Evolutionary conservation across 2,888 invertebrate genomes (phyloP).

Genomic region (Nemurella pictetii): DNA sequence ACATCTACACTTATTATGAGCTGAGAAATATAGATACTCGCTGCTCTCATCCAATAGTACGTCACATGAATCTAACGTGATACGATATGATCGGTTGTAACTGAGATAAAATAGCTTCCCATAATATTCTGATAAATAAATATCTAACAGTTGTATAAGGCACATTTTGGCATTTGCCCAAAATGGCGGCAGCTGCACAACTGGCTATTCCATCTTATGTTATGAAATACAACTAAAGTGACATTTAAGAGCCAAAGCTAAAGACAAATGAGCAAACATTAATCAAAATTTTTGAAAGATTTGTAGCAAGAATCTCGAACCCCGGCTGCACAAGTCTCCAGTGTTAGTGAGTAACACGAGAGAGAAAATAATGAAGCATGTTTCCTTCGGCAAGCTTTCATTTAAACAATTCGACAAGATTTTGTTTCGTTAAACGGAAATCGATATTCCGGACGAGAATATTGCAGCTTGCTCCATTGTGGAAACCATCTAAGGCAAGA

Average conservation of each 20-base stretch:
- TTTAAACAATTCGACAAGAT: not conserved
- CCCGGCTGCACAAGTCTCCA: not conserved
- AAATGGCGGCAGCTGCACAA: conserved; percentile 32
- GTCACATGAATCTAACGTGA: conserved; percentile 10
- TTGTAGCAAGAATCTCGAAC: conserved; percentile 23
- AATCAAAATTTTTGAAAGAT: conserved; percentile 35
- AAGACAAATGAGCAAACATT: conserved; percentile 39
- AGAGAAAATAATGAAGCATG: not conserved
- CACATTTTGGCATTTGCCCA: conserved; percentile 16
- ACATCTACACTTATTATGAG: not conserved
- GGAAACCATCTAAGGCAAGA: not conserved
- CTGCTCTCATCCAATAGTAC: not conserved
- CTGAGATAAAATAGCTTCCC: not conserved
- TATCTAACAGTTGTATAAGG: conserved; percentile 13
- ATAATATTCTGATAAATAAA: conserved; percentile 15
- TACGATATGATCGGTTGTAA: conserved; percentile 14
- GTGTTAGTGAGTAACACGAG: not conserved
- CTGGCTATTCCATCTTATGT: conserved; percentile 34
- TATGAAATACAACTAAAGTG: conserved; percentile 41
- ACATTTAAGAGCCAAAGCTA: conserved; percentile 38
- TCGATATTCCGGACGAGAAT: not conserved
- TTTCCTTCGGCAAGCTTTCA: not conserved
- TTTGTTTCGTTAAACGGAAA: not conserved
- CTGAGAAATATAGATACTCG: not conserved
- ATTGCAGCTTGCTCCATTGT: not conserved